Evolutionary conservation across 30 jellyfish, hydroid and myxozoan genomes (phyloP).

Genomic region (Sanderia malayensis): DNA sequence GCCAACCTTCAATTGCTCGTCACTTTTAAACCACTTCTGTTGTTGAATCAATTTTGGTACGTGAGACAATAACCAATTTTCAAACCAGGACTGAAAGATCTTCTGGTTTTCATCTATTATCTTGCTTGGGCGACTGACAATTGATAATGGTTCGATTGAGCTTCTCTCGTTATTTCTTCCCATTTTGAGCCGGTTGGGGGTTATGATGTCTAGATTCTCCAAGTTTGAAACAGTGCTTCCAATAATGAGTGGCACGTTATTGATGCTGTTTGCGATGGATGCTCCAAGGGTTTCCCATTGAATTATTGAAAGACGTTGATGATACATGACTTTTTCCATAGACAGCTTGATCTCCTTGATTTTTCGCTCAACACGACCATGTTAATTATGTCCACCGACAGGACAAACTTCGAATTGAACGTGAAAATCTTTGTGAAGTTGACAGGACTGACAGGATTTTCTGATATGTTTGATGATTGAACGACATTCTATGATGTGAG

Average conservation of each 20-base stretch:
- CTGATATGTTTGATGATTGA: background rate
- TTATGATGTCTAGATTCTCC: slow-evolving; percentile 11
- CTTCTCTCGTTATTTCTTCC: slow-evolving; percentile 18
- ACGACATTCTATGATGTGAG: slow-evolving; percentile 4
- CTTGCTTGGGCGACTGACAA: background rate
- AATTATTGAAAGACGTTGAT: slow-evolving; percentile 8
- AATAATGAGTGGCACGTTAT: background rate
- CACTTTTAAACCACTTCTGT: background rate
- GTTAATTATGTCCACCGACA: background rate
- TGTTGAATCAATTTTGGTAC: slow-evolving; percentile 5
- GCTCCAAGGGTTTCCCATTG: slow-evolving; percentile 11
- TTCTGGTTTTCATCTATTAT: background rate
- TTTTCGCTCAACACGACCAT: slow-evolving; percentile 1
- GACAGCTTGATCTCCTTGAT: slow-evolving; percentile 19
- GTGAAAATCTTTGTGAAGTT: no score
- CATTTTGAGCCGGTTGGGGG: slow-evolving; percentile 28
- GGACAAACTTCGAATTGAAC: slow-evolving; percentile 24
- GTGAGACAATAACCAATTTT: slow-evolving; percentile 3
- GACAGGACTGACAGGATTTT: slow-evolving; percentile 2
- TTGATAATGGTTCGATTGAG: background rate
- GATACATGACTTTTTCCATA: background rate
- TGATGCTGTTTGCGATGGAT: background rate
- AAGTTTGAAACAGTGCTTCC: background rate
- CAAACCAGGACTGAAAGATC: slow-evolving; percentile 13
- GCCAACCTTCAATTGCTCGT: background rate